Evolutionary conservation across 1,140 invertebrate genomes (phyloP).

Genomic region (Leguminivora glycinivorella): DNA sequence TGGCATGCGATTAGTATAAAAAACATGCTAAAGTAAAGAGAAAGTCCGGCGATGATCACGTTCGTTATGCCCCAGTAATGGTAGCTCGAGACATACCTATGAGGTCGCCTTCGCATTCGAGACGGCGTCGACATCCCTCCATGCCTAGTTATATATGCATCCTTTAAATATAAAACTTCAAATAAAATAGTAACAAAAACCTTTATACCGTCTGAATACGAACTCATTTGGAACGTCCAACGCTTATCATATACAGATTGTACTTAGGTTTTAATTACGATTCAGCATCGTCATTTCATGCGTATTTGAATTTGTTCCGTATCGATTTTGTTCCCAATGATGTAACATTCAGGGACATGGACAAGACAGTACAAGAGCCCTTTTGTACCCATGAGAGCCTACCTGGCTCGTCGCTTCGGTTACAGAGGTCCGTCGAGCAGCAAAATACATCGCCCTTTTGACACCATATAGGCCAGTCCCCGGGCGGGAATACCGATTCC

Average conservation of each 20-base stretch:
- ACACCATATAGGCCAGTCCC: conserved; percentile 82
- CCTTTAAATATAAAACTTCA: not conserved
- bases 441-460: conserved; percentile 80
- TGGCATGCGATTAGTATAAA: conserved; percentile 43
- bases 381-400: conserved; percentile 51
- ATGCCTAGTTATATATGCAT: conserved; percentile 6
- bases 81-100: conserved; percentile 29
- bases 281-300: not conserved
- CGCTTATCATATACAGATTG: not conserved
- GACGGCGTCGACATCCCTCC: conserved; percentile 1
- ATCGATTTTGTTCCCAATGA: not conserved
- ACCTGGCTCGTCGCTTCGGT: conserved; percentile 69
- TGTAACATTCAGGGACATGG: conserved; percentile 42
- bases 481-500: conserved; percentile 77
- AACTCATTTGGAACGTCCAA: not conserved
- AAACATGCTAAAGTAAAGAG: conserved; percentile 46
- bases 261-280: not conserved
- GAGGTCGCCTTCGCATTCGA: not conserved
- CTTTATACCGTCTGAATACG: not conserved
- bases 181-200: not conserved
- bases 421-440: conserved; percentile 82
- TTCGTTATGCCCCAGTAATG: conserved; percentile 19
- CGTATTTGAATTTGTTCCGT: not conserved
- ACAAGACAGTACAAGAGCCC: conserved; percentile 60
- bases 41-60: conserved; percentile 71